Conservation (phyloP, 2,113 vertebrate species). For the Octodon degus region DNA sequence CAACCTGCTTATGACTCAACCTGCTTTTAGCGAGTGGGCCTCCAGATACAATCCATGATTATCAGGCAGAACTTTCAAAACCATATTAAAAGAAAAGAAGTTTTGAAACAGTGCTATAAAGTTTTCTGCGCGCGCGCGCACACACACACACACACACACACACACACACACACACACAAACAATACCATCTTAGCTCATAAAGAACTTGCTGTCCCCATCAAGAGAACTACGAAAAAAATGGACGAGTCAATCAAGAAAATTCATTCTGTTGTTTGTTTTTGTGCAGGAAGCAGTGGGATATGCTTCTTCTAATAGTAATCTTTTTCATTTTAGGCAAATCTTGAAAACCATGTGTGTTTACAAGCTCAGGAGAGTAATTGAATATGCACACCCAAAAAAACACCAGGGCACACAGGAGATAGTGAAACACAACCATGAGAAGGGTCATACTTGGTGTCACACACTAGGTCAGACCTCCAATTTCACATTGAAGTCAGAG, state of each 20-base stretch:
- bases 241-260: constrained; percentile 24
- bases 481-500: constrained; percentile 58
- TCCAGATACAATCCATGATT: constrained; percentile 66
- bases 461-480: neutral
- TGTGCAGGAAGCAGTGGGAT: neutral
- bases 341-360: constrained; percentile 34
- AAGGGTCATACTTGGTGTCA: neutral
- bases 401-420: neutral
- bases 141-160: neutral
- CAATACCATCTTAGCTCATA: neutral
- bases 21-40: constrained; percentile 75
- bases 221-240: constrained; percentile 43
- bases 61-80: constrained; percentile 75
- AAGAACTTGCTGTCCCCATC: neutral
- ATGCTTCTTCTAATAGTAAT: neutral
- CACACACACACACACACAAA: neutral
- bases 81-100: constrained; percentile 56
- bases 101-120: constrained; percentile 48
- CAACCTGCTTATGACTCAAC: constrained; percentile 77
- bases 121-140: neutral
- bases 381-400: neutral
- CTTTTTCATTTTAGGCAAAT: constrained; percentile 42
- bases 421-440: neutral
- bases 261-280: constrained; percentile 55
- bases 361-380: constrained; percentile 19